Evolutionary conservation across 2,797 vertebrate species (phyloP), one percentile per base, ranked within the genome.

Genomic region (Melanotaenia trifasciata): DNA sequence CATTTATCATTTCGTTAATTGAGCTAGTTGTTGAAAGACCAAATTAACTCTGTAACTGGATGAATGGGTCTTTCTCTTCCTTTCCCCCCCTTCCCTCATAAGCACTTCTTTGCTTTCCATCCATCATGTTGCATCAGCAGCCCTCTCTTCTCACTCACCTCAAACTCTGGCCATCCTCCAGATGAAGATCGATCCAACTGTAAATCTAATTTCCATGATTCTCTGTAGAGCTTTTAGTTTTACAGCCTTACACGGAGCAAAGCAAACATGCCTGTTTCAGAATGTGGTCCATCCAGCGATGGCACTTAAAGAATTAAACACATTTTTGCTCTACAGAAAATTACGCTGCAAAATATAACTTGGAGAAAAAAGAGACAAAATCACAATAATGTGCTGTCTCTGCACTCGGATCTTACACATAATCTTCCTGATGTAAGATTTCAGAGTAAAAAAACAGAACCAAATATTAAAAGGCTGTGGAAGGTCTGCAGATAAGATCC

Each of bases 191-290:
- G 90, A 94, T 79, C 89, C 79, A 80, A 76, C 74, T 77, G 84
- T 90, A 91, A 94, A 94, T 94, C 90, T 87, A 90, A 94, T 93
- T 91, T 88, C 82, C 82, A 83, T 64, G 87, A 93, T 90, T 91
- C 90, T 94, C 91, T 84, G 78, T 87, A 86, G 93, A 85, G 90
- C 90, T 91, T 92, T 94, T 92, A 93, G 89, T 90, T 92, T 91
- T 89, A 93, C 87, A 78, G 88, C 86, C 78, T 87, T 63, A 76
- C 77, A 75, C 83, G 51, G 73, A 66, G 80, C 73, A 92, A 87
- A 80, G 87, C 88, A 91, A 92, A 91, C 90, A 92, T 72, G 72
- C 70, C 75, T 64, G 74, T 77, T 79, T 81, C 66, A 74, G 54
- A 80, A 33, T 28, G 33, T 2, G 53, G 61, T 62, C 69, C 47